These are phyloP conservation scores for Lathronympha strigana DNA, from an alignment of 2,888 invertebrate species.

Conservation along the genomic window DNA sequence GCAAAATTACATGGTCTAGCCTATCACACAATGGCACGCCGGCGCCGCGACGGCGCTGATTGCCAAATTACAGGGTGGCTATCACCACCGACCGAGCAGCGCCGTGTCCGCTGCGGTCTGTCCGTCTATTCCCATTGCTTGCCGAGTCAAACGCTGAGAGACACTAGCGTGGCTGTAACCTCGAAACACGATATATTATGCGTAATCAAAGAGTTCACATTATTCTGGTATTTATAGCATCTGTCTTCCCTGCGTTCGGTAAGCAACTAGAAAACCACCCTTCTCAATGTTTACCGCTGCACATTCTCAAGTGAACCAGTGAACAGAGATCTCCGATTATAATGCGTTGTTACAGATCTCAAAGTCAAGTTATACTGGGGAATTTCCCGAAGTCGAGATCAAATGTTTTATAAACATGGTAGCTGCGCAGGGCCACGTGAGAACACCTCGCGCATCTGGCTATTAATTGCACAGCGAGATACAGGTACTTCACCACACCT, in stretches of 20 bases:
- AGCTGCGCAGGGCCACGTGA: constrained; percentile 43
- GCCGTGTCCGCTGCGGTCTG: constrained; percentile 51
- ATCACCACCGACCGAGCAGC: constrained; percentile 66
- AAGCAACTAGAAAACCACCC: neutral
- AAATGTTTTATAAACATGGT: neutral
- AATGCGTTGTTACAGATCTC: neutral
- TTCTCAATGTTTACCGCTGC: neutral
- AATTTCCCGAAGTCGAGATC: neutral
- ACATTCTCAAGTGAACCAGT: neutral
- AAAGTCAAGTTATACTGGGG: neutral
- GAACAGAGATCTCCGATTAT: neutral
- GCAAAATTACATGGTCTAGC: constrained; percentile 74
- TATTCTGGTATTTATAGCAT: neutral
- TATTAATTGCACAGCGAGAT: constrained; percentile 44
- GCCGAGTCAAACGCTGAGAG: constrained; percentile 19
- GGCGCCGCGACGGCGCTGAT: constrained; percentile 63
- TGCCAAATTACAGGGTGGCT: constrained; percentile 80
- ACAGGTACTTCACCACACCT: constrained; percentile 29
- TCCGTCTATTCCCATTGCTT: neutral
- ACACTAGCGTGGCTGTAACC: neutral
- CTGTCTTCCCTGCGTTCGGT: neutral
- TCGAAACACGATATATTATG: neutral
- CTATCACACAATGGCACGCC: constrained; percentile 65
- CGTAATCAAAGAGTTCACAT: neutral
- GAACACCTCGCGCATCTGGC: constrained; percentile 46